These are phyloP conservation scores for Tapirus indicus DNA, from an alignment of 2,797 vertebrate species.

Conservation along the genomic window DNA sequence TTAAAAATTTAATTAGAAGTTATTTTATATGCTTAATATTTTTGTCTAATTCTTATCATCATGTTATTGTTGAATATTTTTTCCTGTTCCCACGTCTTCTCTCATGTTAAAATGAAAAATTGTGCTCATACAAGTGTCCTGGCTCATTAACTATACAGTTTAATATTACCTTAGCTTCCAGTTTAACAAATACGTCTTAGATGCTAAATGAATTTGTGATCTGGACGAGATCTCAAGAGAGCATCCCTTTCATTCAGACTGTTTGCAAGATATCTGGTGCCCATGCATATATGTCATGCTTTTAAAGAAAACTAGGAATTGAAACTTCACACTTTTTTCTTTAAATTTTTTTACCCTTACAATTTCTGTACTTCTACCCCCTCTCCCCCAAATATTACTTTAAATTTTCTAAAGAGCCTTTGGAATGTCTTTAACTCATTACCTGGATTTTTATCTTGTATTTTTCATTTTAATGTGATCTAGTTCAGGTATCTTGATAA, in stretches of 20 bases:
- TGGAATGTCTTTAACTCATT: constrained; percentile 26
- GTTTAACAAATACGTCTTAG: neutral
- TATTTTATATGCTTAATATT: constrained; percentile 59
- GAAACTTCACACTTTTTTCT: neutral
- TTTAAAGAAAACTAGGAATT: neutral
- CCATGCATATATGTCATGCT: neutral
- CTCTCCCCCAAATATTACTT: neutral
- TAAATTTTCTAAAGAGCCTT: constrained; percentile 28
- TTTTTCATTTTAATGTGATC: constrained; percentile 19
- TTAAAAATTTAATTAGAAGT: neutral
- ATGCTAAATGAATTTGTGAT: constrained; percentile 25
- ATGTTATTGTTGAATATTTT: constrained; percentile 56
- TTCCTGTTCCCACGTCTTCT: constrained; percentile 12
- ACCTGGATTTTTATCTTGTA: neutral
- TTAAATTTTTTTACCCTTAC: neutral
- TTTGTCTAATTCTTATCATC: constrained; percentile 59
- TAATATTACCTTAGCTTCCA: neutral
- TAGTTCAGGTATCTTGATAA: constrained; percentile 3
- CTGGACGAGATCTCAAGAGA: neutral
- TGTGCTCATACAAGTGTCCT: neutral
- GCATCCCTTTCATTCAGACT: neutral
- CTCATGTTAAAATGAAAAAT: constrained; percentile 28
- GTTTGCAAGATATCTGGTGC: neutral
- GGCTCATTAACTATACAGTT: neutral
- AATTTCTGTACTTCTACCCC: neutral